Percentiles rank a stretch among this genome's conserved stretches.
Conservation (phyloP, 1,140 invertebrate genomes). For the Sycobia sp. region DNA sequence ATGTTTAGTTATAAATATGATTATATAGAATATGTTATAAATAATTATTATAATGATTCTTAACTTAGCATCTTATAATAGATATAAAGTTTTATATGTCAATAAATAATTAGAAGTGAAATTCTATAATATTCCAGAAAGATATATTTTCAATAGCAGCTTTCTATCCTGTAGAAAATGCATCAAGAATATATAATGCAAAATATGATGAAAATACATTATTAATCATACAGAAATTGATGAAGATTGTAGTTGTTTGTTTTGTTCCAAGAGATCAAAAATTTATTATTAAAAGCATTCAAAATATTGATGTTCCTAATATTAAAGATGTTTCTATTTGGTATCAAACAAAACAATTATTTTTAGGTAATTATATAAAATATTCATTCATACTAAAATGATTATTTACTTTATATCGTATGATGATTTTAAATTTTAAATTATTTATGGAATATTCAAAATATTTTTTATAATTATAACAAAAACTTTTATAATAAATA, state of each 20-base stretch:
- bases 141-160: background rate
- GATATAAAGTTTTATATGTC: background rate
- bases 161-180: background rate
- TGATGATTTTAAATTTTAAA: background rate
- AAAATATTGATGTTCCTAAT: background rate
- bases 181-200: background rate
- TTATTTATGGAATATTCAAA: background rate
- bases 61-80: too few relatives aligned
- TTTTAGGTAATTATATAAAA: slow-evolving; percentile 7
- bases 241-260: background rate
- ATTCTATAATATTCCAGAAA: background rate
- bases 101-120: background rate
- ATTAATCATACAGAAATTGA: background rate
- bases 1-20: background rate
- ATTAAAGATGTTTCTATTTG: slow-evolving; percentile 5
- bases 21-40: too few relatives aligned
- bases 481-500: background rate
- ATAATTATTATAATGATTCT: background rate
- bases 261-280: background rate
- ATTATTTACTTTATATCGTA: too few relatives aligned
- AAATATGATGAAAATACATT: background rate
- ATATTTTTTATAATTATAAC: background rate
- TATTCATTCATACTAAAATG: background rate
- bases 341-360: background rate
- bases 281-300: slow-evolving; percentile 1